Conservation (phyloP, 2,888 invertebrate species). For the Diogma glabrata region DNA sequence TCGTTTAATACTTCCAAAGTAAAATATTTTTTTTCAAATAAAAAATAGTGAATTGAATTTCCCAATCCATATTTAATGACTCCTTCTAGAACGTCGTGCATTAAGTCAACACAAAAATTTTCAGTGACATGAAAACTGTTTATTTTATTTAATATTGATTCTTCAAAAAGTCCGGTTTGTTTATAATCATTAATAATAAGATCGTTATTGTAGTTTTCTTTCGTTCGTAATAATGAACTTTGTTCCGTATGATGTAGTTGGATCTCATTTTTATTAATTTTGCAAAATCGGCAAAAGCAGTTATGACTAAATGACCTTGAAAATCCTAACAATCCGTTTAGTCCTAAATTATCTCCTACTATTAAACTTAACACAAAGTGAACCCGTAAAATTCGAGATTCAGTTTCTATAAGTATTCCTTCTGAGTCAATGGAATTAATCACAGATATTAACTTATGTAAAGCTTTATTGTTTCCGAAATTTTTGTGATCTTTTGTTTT, state of each 20-base stretch:
- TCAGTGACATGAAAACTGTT: conserved; percentile 11
- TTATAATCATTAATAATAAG: conserved; percentile 13
- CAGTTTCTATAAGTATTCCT: conserved; percentile 1
- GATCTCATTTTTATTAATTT: conserved; percentile 6
- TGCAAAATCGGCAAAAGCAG: conserved; percentile 18
- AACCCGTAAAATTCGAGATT: neutral
- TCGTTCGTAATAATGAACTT: neutral
- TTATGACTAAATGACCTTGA: conserved; percentile 16
- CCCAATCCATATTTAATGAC: conserved; percentile 17
- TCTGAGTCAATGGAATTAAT: conserved; percentile 10
- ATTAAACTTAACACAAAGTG: conserved; percentile 14
- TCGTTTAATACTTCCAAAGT: conserved; percentile 16
- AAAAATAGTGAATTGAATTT: conserved; percentile 17
- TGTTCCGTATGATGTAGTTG: conserved; percentile 1
- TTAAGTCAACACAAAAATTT: conserved; percentile 20
- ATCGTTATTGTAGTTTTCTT: conserved; percentile 17
- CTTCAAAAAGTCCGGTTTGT: conserved; percentile 9
- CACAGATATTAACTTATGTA: conserved; percentile 8
- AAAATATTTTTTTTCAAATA: conserved; percentile 15
- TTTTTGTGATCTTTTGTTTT: conserved; percentile 12
- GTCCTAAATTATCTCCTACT: conserved; percentile 16
- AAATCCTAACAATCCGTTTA: conserved; percentile 16
- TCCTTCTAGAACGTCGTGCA: conserved; percentile 22
- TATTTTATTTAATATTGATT: conserved; percentile 16
- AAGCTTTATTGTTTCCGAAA: conserved; percentile 13